A percentile compares a stretch with the other conserved stretches of the same genome.
Conservation (phyloP, 2,888 invertebrate genomes). For the Sphinx pinastri region DNA sequence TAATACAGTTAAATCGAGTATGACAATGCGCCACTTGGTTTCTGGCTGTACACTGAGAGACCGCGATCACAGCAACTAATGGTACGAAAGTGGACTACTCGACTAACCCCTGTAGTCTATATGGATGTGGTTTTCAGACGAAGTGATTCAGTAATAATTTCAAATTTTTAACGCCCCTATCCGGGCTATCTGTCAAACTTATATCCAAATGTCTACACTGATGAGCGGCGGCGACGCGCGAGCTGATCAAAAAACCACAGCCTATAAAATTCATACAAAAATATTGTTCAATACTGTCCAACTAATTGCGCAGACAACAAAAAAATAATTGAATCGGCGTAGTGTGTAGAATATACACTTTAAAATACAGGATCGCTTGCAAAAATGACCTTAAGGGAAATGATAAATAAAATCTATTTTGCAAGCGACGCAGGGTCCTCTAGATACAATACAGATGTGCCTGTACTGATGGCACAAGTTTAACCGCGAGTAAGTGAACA, state of each 20-base stretch:
- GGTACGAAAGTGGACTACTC: neutral
- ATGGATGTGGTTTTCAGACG: conserved; percentile 19
- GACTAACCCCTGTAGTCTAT: conserved; percentile 6
- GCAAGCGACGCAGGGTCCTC: neutral
- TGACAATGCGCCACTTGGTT: conserved; percentile 25
- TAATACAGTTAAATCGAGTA: conserved; percentile 23
- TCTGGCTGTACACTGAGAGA: conserved; percentile 4
- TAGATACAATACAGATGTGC: conserved; percentile 2
- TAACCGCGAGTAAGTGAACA: conserved; percentile 24
- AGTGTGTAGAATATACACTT: neutral
- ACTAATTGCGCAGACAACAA: conserved; percentile 15
- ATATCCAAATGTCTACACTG: conserved; percentile 5
- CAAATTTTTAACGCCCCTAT: neutral
- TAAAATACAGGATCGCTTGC: conserved; percentile 3
- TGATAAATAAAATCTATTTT: neutral
- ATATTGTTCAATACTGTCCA: conserved; percentile 25
- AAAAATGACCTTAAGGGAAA: neutral
- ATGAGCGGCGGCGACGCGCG: neutral
- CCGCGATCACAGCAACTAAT: neutral
- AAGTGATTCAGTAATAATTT: neutral
- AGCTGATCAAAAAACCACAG: conserved; percentile 24
- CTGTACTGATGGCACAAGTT: conserved; percentile 11
- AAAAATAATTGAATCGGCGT: neutral
- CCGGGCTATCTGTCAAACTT: neutral
- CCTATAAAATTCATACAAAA: conserved; percentile 27